These are phyloP conservation scores for Dendrolimus punctatus DNA, from an alignment of 1,140 invertebrate genomes.

Conservation along the genomic window DNA sequence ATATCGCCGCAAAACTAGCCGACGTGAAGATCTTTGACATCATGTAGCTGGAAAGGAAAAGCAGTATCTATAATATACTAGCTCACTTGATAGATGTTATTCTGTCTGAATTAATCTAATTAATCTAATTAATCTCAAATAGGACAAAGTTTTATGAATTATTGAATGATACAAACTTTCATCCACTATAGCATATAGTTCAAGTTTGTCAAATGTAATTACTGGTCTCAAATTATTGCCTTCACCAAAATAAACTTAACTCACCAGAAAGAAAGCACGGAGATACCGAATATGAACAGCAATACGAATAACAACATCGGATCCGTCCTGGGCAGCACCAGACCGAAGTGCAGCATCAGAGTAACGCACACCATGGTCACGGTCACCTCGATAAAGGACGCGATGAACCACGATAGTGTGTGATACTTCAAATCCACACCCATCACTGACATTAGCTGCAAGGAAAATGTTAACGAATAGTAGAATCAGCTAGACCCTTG, in stretches of 20 bases:
- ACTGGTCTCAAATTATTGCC: no score
- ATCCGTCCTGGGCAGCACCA: slow-evolving; percentile 72
- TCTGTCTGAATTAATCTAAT: no score
- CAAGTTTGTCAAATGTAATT: no score
- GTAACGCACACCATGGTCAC: slow-evolving; percentile 68
- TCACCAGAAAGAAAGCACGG: slow-evolving; percentile 77
- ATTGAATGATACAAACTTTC: no score
- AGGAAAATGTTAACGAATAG: background rate
- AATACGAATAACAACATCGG: slow-evolving; percentile 71
- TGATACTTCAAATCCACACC: slow-evolving; percentile 75
- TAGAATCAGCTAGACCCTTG: no score
- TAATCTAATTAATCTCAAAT: no score
- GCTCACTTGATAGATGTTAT: no score
- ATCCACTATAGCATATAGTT: no score
- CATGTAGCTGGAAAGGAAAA: slow-evolving; percentile 72
- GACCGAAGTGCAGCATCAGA: slow-evolving; percentile 69
- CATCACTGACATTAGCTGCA: slow-evolving; percentile 79
- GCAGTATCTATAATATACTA: no score
- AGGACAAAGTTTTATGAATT: no score
- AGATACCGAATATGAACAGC: slow-evolving; percentile 72
- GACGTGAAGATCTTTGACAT: slow-evolving; percentile 76
- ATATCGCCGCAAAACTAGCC: slow-evolving; percentile 76
- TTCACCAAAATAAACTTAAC: slow-evolving; percentile 9
- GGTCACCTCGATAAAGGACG: slow-evolving; percentile 70
- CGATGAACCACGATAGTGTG: slow-evolving; percentile 75